These are phyloP conservation scores for Pseudobourletiella spinata DNA, from an alignment of 1,140 invertebrate species.

Conservation along the genomic window DNA sequence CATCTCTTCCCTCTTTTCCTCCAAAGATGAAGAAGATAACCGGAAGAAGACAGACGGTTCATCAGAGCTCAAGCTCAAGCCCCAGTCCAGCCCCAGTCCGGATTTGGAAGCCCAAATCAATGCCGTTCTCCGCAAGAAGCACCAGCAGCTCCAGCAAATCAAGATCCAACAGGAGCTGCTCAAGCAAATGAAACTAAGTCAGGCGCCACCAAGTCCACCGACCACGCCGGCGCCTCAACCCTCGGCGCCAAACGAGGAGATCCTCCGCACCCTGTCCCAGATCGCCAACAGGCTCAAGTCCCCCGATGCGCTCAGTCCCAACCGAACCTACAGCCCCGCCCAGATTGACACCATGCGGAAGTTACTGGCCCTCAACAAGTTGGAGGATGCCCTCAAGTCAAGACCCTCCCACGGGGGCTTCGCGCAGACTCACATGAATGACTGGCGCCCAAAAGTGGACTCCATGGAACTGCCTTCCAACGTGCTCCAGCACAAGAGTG, in stretches of 20 bases:
- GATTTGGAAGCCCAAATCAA: not conserved
- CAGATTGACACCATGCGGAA: conserved; percentile 32
- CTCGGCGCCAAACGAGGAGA: not conserved
- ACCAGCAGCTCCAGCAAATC: not conserved
- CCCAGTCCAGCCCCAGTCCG: not conserved
- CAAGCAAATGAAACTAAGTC: not conserved
- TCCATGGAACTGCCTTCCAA: not conserved
- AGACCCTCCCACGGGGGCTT: not conserved
- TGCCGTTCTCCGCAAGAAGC: not conserved
- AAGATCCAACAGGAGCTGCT: not conserved
- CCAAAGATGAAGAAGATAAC: not conserved
- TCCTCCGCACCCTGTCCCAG: conserved; percentile 6
- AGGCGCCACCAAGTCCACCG: not conserved
- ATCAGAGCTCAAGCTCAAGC: not conserved
- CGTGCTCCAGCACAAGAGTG: not conserved
- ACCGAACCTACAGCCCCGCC: conserved; percentile 17
- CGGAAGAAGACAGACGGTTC: not conserved
- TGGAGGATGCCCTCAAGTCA: conserved; percentile 19
- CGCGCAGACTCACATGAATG: not conserved
- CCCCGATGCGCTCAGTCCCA: not conserved
- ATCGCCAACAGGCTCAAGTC: conserved; percentile 3
- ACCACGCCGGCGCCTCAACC: not conserved
- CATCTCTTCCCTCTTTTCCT: conserved; percentile 18
- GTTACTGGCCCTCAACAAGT: conserved; percentile 27
- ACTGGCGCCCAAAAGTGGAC: not conserved